These are phyloP conservation scores for Anoplolepis gracilipes DNA, from an alignment of 1,140 invertebrate species.

Conservation along the genomic window DNA sequence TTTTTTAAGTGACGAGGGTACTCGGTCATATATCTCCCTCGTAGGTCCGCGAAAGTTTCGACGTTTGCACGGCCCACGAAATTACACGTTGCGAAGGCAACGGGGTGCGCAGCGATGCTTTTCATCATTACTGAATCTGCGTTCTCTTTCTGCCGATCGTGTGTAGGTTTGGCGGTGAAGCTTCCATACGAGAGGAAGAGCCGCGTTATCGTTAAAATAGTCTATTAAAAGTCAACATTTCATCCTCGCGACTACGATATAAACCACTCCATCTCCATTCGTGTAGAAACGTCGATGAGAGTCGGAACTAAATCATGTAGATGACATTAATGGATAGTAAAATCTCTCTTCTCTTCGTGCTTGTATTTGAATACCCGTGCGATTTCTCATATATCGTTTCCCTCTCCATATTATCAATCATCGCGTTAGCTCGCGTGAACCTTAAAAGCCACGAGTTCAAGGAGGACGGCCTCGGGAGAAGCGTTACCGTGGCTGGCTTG, in stretches of 20 bases:
- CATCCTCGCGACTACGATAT: not conserved
- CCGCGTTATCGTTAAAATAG: constrained; percentile 11
- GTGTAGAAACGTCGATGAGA: not conserved
- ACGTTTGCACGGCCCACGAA: constrained; percentile 82
- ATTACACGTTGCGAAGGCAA: constrained; percentile 76
- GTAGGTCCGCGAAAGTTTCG: constrained; percentile 78
- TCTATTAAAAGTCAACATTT: constrained; percentile 42
- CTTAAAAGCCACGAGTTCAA: constrained; percentile 57
- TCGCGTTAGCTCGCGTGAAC: constrained; percentile 73
- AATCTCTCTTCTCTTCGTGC: not conserved
- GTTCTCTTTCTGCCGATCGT: constrained; percentile 31
- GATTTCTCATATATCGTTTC: too few relatives aligned
- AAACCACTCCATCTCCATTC: not conserved
- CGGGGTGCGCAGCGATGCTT: constrained; percentile 46
- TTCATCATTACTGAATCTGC: constrained; percentile 55
- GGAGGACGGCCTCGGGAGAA: constrained; percentile 65
- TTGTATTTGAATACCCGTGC: constrained; percentile 17
- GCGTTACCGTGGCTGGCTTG: constrained; percentile 55
- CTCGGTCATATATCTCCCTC: constrained; percentile 81
- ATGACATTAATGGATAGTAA: constrained; percentile 45
- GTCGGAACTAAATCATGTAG: not conserved
- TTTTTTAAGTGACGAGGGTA: constrained; percentile 84
- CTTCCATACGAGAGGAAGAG: too few relatives aligned
- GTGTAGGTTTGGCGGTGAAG: too few relatives aligned
- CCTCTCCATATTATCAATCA: constrained; percentile 42